Evolutionary conservation across 30 jellyfish, hydroid and myxozoan genomes (phyloP).

Genomic region (Hydractinia symbiolongicarpus): DNA sequence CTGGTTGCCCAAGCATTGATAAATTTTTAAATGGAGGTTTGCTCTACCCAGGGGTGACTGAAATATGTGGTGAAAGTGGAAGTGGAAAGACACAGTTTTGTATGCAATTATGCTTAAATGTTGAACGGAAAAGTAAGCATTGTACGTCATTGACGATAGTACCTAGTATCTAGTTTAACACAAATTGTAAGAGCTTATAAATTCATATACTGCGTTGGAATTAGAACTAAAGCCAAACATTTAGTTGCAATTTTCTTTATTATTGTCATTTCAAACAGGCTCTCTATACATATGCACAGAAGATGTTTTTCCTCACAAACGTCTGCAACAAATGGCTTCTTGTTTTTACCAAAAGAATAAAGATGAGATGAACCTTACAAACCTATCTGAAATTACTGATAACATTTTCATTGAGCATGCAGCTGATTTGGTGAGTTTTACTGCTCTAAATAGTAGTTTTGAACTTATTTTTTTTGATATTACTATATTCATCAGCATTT

Average conservation of each 20-base stretch:
- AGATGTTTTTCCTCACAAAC: slow-evolving; percentile 87
- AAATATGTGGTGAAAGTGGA: slow-evolving; percentile 94
- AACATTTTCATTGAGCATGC: slow-evolving; percentile 75
- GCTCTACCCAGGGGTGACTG: slow-evolving; percentile 78
- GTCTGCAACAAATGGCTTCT: slow-evolving; percentile 66
- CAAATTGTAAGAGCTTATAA: not conserved
- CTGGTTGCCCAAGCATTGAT: slow-evolving; percentile 72
- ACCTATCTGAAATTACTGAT: slow-evolving; percentile 37
- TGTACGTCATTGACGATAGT: not conserved
- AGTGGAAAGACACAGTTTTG: slow-evolving; percentile 95
- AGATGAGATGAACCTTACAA: not conserved
- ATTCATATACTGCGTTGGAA: not conserved
- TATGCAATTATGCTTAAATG: slow-evolving; percentile 58
- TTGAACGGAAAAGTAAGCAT: not conserved
- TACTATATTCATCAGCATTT: not conserved
- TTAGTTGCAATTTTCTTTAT: not conserved
- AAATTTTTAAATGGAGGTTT: slow-evolving; percentile 64
- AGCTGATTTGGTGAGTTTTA: slow-evolving; percentile 62
- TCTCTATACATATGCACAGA: slow-evolving; percentile 79
- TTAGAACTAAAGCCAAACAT: not conserved
- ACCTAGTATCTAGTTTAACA: not conserved
- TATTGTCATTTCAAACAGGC: slow-evolving; percentile 30
- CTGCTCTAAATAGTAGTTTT: too few relatives aligned
- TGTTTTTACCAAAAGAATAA: slow-evolving; percentile 7
- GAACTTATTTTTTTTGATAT: too few relatives aligned